Conservation (phyloP, 1,140 invertebrate genomes). For the Heliothis virescens region DNA sequence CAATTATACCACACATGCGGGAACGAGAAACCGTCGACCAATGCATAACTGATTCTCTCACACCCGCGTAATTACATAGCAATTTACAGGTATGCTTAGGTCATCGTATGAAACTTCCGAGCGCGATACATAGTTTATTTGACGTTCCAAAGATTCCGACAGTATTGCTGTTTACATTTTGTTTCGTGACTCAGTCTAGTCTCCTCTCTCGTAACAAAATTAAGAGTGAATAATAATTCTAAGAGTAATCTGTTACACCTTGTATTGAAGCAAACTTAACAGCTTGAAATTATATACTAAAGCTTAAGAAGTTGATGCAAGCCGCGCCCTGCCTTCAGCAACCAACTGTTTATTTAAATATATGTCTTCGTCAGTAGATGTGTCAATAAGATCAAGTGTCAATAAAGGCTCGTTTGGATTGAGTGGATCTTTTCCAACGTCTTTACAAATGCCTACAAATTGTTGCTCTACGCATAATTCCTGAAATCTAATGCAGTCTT, state of each 20-base stretch:
- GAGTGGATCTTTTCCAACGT: conserved; percentile 82
- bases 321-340: conserved; percentile 83
- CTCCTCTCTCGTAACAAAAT: conserved; percentile 27
- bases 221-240: neutral
- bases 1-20: too few relatives aligned
- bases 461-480: conserved; percentile 86
- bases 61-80: too few relatives aligned
- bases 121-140: too few relatives aligned
- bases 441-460: conserved; percentile 86
- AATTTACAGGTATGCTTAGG: too few relatives aligned
- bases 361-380: conserved; percentile 84
- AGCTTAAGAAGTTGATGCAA: conserved; percentile 61
- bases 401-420: conserved; percentile 83
- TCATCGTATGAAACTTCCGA: too few relatives aligned
- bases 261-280: conserved; percentile 29
- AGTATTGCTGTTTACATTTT: too few relatives aligned
- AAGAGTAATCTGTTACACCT: conserved; percentile 47
- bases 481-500: conserved; percentile 87
- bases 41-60: too few relatives aligned
- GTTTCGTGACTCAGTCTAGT: conserved; percentile 41
- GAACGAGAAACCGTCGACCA: too few relatives aligned
- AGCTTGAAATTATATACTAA: neutral
- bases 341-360: conserved; percentile 86
- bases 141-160: too few relatives aligned
- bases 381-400: conserved; percentile 87